Evolutionary conservation across 2,797 vertebrate genomes (phyloP).

Genomic region (Thunnus albacares): DNA sequence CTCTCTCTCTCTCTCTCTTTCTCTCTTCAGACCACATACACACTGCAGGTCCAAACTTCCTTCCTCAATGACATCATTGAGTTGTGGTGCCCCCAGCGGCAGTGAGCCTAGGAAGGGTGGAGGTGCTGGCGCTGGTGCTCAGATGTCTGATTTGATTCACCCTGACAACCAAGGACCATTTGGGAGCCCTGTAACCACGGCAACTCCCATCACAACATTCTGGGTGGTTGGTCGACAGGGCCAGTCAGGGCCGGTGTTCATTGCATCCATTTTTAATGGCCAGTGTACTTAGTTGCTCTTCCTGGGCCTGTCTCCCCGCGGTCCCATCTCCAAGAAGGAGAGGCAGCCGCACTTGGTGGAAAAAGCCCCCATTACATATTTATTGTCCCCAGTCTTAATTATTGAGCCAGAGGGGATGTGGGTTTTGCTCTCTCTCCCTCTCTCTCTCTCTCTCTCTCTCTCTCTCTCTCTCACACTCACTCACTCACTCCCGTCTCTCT

Average conservation of each 20-base stretch:
- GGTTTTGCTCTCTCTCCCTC: constrained; percentile 52
- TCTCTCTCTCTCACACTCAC: constrained; percentile 10
- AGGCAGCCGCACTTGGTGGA: constrained; percentile 71
- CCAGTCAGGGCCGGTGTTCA: constrained; percentile 68
- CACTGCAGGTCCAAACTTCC: constrained; percentile 57
- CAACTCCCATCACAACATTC: constrained; percentile 83
- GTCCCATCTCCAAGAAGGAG: constrained; percentile 76
- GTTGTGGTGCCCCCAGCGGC: constrained; percentile 68
- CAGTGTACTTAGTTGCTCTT: constrained; percentile 82
- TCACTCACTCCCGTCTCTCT: constrained; percentile 19
- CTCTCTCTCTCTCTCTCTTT: neutral
- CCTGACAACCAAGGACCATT: constrained; percentile 82
- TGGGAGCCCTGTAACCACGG: constrained; percentile 81
- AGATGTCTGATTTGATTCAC: constrained; percentile 81
- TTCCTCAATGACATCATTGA: constrained; percentile 72
- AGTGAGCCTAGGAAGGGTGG: constrained; percentile 47
- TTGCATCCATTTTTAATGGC: constrained; percentile 84
- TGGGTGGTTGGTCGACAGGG: constrained; percentile 72
- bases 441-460: constrained; percentile 22
- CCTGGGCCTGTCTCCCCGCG: constrained; percentile 72
- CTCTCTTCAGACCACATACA: constrained; percentile 7
- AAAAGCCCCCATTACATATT: constrained; percentile 85
- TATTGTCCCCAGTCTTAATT: constrained; percentile 83
- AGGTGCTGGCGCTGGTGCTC: constrained; percentile 51
- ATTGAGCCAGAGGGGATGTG: constrained; percentile 76